Evolutionary conservation across 2,113 vertebrate species (phyloP).

Genomic region (Nestor notabilis): DNA sequence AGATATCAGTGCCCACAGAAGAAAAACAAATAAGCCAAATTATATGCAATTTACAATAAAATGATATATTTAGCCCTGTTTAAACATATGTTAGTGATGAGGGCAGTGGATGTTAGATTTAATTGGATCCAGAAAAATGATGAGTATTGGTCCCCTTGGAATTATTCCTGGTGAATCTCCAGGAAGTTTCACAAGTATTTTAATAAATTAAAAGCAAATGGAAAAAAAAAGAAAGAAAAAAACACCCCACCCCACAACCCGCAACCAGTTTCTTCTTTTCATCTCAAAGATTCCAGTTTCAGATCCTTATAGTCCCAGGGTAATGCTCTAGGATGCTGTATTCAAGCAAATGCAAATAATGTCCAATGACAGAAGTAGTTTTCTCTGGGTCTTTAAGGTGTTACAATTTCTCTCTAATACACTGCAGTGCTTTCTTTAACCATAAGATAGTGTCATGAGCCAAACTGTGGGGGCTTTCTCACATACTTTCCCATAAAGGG

Average conservation of each 20-base stretch:
- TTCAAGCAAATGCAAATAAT: not conserved
- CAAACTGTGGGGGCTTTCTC: not conserved
- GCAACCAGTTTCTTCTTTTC: not conserved
- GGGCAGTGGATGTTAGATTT: conserved; percentile 7
- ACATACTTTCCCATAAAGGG: not conserved
- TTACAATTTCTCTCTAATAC: not conserved
- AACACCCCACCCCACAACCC: not conserved
- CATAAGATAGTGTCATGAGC: not conserved
- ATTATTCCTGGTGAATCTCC: conserved; percentile 2
- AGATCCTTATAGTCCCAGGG: not conserved
- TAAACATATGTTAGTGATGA: conserved; percentile 32
- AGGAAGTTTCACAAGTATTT: conserved; percentile 16
- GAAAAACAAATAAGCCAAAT: conserved; percentile 2
- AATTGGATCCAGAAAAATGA: conserved; percentile 24
- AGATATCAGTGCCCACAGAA: conserved; percentile 10
- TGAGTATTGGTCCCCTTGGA: conserved; percentile 15
- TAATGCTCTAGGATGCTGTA: not conserved
- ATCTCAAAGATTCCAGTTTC: not conserved
- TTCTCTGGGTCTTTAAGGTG: not conserved
- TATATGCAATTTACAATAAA: not conserved
- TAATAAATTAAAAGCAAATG: conserved; percentile 8
- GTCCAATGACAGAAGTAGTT: not conserved
- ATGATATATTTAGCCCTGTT: conserved; percentile 17
- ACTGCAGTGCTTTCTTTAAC: not conserved
- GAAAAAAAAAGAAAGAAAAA: not conserved